Conservation (phyloP, 2,888 invertebrate genomes). For the Idaea biselata region DNA sequence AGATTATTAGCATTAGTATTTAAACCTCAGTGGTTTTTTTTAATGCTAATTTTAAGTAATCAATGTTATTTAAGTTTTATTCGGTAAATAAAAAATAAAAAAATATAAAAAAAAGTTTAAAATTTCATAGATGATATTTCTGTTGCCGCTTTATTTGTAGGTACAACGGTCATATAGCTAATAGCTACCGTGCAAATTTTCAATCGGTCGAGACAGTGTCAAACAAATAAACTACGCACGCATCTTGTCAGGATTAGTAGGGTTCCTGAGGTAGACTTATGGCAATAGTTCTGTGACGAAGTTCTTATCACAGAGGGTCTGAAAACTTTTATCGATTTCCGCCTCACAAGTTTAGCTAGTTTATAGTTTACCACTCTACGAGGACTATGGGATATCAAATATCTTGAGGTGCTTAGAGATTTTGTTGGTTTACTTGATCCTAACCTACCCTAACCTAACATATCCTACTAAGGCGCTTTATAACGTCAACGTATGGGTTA, state of each 20-base stretch:
- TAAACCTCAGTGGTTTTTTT: too few relatives aligned
- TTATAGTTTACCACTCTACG: neutral
- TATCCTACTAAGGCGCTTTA: too few relatives aligned
- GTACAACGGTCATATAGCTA: too few relatives aligned
- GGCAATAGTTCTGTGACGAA: neutral
- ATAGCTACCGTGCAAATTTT: neutral
- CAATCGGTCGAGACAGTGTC: neutral
- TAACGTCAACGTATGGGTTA: too few relatives aligned
- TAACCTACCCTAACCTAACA: too few relatives aligned
- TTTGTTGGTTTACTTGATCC: neutral
- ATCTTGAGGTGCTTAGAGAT: neutral
- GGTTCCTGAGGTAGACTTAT: neutral
- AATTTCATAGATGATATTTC: too few relatives aligned
- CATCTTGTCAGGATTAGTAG: neutral
- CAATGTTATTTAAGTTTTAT: too few relatives aligned
- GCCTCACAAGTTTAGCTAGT: neutral
- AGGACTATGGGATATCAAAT: neutral
- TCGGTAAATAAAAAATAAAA: too few relatives aligned
- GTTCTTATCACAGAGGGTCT: neutral
- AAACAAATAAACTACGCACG: neutral
- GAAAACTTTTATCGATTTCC: neutral
- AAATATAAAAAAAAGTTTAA: too few relatives aligned
- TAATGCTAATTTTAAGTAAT: too few relatives aligned
- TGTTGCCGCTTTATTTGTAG: too few relatives aligned
- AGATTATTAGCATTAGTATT: too few relatives aligned